These are phyloP conservation scores for Eurystomus gularis DNA, from an alignment of 2,113 vertebrate genomes.

Conservation along the genomic window DNA sequence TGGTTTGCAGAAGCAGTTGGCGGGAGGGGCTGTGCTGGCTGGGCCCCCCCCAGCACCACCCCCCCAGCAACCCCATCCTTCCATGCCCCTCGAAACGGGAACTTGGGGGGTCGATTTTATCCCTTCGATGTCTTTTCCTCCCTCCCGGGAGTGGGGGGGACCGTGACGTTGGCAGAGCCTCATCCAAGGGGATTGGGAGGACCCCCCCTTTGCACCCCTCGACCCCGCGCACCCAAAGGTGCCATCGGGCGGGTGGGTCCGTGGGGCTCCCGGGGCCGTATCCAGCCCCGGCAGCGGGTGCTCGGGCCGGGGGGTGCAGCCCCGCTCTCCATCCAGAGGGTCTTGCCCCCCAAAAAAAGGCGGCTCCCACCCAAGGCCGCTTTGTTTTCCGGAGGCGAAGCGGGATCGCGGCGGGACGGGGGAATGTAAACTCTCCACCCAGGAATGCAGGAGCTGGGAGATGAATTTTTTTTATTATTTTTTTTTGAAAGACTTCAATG, in stretches of 20 bases:
- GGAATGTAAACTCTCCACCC: conserved; percentile 56
- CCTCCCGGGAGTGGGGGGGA: not conserved
- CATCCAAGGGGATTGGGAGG: accelerated
- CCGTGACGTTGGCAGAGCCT: not conserved
- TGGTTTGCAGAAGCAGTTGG: not conserved
- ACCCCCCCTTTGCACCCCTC: not conserved
- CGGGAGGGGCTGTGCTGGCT: not conserved
- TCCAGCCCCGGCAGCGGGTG: not conserved
- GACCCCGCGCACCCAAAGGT: accelerated
- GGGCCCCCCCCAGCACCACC: too few relatives aligned
- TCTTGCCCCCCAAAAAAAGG: not conserved
- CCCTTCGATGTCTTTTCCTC: not conserved
- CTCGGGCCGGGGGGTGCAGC: not conserved
- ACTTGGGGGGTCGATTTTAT: not conserved
- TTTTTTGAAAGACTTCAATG: not conserved
- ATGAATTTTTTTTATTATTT: not conserved
- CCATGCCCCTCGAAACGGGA: not conserved
- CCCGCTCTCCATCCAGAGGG: accelerated
- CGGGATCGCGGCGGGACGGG: not conserved
- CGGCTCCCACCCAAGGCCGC: not conserved
- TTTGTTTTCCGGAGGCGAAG: not conserved
- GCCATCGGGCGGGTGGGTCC: not conserved
- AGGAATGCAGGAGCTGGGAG: conserved; percentile 38
- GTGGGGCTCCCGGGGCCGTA: not conserved
- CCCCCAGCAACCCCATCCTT: not conserved